Evolutionary conservation across 92 coral and sea anemone species (phyloP).

Genomic region (Umimayanthus chanpuru): DNA sequence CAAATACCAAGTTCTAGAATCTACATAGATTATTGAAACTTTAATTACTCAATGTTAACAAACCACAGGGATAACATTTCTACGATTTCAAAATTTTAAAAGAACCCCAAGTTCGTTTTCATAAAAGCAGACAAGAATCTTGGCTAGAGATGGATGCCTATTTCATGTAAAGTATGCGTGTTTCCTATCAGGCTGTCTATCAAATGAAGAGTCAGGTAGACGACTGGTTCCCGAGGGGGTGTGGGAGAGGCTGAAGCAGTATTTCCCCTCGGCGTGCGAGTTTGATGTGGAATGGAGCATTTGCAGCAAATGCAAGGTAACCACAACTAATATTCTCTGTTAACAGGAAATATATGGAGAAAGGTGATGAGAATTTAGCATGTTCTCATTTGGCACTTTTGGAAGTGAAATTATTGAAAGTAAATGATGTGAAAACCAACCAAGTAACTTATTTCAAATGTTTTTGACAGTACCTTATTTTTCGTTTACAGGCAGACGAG

Average conservation of each 20-base stretch:
- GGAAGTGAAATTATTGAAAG: background rate
- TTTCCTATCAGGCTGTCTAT: slow-evolving; percentile 60
- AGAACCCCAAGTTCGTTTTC: background rate
- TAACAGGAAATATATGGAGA: too few relatives aligned
- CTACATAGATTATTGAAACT: too few relatives aligned
- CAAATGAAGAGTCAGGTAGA: slow-evolving; percentile 68
- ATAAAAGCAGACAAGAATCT: background rate
- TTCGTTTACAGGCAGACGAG: slow-evolving; percentile 61
- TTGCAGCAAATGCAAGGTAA: slow-evolving; percentile 81
- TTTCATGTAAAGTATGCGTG: background rate
- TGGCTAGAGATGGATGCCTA: background rate
- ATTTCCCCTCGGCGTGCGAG: slow-evolving; percentile 75
- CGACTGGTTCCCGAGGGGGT: slow-evolving; percentile 74
- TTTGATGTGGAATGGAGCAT: slow-evolving; percentile 61
- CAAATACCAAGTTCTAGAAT: too few relatives aligned
- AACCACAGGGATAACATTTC: background rate
- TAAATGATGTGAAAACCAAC: background rate
- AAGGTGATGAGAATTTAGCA: too few relatives aligned
- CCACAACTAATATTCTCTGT: too few relatives aligned
- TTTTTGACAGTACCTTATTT: background rate
- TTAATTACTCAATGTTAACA: too few relatives aligned
- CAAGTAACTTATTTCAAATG: too few relatives aligned
- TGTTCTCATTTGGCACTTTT: too few relatives aligned
- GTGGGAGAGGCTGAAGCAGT: slow-evolving; percentile 83
- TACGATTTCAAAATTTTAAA: too few relatives aligned